Evolutionary conservation across 1,140 invertebrate genomes (phyloP).

Genomic region (Drosophila melanogaster): Release_6_plus_ISO1_MT NT_033777.3:8281501-8282000

Average conservation of each 20-base stretch:
- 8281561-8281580: too few relatives aligned
- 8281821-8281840: constrained; percentile 52
- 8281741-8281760: constrained; percentile 1
- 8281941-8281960: constrained; percentile 60
- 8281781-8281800: constrained; percentile 65
- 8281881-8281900: constrained; percentile 78
- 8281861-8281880: constrained; percentile 60
- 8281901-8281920: constrained; percentile 83
- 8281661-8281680: constrained; percentile 3
- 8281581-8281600: too few relatives aligned
- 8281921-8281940: constrained; percentile 77
- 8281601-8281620: background rate
- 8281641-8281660: constrained; percentile 14
- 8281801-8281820: constrained; percentile 32
- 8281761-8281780: constrained; percentile 22
- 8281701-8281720: constrained; percentile 23
- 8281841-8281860: constrained; percentile 37
- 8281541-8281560: background rate
- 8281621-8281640: background rate
- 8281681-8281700: background rate
- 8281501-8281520: constrained; percentile 5
- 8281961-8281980: constrained; percentile 25
- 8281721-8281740: constrained; percentile 16
- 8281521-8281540: constrained; percentile 8
- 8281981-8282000: background rate